Conservation (phyloP, 2,797 vertebrate species). For the Urophycis tenuis region DNA sequence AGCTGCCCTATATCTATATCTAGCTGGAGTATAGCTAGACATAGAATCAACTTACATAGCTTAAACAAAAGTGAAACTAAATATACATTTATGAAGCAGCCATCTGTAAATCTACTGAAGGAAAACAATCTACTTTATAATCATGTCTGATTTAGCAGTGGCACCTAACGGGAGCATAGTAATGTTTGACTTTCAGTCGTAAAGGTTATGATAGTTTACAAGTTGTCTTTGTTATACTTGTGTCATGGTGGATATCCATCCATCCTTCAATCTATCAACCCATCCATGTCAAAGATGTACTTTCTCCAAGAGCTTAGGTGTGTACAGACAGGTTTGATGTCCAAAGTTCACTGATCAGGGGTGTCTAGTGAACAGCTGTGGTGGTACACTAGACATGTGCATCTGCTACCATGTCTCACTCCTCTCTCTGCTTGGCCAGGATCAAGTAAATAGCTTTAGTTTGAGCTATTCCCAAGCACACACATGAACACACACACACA, state of each 20-base stretch:
- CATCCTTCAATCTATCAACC: not conserved
- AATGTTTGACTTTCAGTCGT: not conserved
- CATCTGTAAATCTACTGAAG: not conserved
- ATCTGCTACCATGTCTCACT: too few species aligned
- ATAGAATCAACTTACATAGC: not conserved
- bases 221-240: too few species aligned
- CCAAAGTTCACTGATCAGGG: not conserved
- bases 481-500: not conserved
- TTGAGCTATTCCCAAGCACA: not conserved
- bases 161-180: not conserved
- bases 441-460: not conserved
- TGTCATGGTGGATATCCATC: not conserved
- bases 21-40: not conserved
- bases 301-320: not conserved
- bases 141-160: not conserved
- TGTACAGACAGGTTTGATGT: not conserved
- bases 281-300: not conserved
- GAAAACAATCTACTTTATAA: not conserved
- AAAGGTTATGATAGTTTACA: not conserved
- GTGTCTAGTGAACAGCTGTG: not conserved
- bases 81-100: not conserved
- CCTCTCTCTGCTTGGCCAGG: not conserved
- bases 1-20: too few species aligned
- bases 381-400: not conserved
- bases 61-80: not conserved